Percentiles rank a stretch among this genome's conserved stretches.
Evolutionary conservation across 2,797 vertebrate genomes (phyloP).

Genomic region (Meriones psammophilus): DNA sequence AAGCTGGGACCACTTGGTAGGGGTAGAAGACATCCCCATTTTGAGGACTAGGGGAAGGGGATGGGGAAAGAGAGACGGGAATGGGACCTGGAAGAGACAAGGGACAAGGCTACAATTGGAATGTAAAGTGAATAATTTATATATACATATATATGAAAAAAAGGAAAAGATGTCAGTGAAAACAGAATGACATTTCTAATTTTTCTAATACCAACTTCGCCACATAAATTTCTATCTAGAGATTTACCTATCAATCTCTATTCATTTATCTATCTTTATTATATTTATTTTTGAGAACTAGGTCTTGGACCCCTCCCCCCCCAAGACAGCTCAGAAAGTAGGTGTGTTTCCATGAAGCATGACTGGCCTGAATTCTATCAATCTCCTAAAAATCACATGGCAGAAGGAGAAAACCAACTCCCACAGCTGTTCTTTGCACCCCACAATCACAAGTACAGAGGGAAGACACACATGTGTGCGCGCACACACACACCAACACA

Average conservation of each 20-base stretch:
- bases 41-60: too few species aligned
- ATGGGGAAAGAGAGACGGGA: too few species aligned
- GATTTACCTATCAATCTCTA: background rate
- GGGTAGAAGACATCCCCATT: too few species aligned
- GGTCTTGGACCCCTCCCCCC: background rate
- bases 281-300: background rate
- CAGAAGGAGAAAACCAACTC: background rate
- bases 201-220: background rate
- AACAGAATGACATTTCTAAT: background rate
- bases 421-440: background rate
- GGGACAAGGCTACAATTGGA: too few species aligned
- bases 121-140: background rate
- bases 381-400: too few species aligned
- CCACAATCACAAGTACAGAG: background rate
- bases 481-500: background rate
- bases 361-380: background rate
- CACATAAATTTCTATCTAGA: background rate
- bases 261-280: background rate
- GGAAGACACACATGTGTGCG: background rate
- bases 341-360: background rate
- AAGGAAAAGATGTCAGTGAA: too few species aligned
- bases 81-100: too few species aligned
- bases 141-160: too few species aligned
- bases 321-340: background rate
- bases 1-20: too few species aligned